Percentiles rank a stretch among this genome's conserved stretches.
Evolutionary conservation across 2,113 vertebrate species (phyloP).

Genomic region (Alectura lathami): DNA sequence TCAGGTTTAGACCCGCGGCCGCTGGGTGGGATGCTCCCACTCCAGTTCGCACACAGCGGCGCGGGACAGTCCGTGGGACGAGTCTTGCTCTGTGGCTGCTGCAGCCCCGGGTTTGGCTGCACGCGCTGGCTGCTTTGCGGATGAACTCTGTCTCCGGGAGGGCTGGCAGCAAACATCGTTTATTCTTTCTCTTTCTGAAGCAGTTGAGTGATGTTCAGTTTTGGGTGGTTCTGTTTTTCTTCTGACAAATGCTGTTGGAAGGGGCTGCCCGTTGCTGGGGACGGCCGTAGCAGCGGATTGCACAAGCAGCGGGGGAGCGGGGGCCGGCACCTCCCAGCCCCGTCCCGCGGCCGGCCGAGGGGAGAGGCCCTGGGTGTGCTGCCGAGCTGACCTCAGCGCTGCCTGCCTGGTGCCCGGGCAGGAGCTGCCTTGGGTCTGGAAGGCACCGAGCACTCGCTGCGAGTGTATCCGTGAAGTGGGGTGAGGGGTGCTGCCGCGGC

Average conservation of each 20-base stretch:
- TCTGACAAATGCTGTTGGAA: constrained; percentile 47
- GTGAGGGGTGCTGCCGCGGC: background rate
- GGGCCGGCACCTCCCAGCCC: background rate
- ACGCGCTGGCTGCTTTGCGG: background rate
- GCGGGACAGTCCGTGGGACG: background rate
- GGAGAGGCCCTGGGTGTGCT: accelerated
- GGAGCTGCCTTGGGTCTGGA: background rate
- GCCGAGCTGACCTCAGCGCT: background rate
- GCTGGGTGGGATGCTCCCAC: background rate
- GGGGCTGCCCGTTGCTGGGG: background rate
- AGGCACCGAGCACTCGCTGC: background rate
- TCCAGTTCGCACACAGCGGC: background rate
- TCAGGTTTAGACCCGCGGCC: background rate
- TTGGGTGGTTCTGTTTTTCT: constrained; percentile 58
- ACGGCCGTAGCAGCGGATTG: background rate
- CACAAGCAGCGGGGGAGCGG: background rate
- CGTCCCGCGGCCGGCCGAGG: background rate
- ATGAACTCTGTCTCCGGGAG: background rate
- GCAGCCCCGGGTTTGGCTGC: background rate
- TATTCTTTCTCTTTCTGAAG: background rate
- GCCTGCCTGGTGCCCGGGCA: background rate
- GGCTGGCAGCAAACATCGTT: background rate
- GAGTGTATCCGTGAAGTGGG: background rate
- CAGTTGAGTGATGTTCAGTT: background rate
- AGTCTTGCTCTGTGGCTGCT: too few relatives aligned